Percentiles rank a stretch among this genome's conserved stretches.
Evolutionary conservation across 30 jellyfish, hydroid and myxozoan species (phyloP).

Genomic region (Cassiopea andromeda): DNA sequence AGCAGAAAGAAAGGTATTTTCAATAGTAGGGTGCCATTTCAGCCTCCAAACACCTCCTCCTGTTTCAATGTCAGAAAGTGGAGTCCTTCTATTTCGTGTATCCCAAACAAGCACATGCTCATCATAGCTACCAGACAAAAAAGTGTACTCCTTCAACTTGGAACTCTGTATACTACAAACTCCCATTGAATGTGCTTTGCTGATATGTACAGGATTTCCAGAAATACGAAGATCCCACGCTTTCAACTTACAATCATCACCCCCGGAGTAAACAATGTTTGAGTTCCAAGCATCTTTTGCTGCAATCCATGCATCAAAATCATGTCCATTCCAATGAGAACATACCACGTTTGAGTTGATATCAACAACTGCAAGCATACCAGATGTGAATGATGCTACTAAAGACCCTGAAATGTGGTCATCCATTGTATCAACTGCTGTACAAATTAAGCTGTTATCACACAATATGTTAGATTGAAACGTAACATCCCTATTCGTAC

Average conservation of each 20-base stretch:
- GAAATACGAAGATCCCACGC: conserved; percentile 81
- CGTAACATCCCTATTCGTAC: not conserved
- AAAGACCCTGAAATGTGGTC: conserved; percentile 2
- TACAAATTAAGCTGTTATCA: conserved; percentile 54
- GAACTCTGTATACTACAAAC: conserved; percentile 85
- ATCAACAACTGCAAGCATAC: conserved; percentile 61
- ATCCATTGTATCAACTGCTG: conserved; percentile 66
- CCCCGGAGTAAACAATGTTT: conserved; percentile 74
- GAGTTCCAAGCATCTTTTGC: conserved; percentile 63
- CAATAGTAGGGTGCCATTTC: conserved; percentile 85
- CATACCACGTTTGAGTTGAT: not conserved
- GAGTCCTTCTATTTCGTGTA: conserved; percentile 67
- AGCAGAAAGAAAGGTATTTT: conserved; percentile 70
- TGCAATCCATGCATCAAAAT: conserved; percentile 91
- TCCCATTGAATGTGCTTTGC: conserved; percentile 85
- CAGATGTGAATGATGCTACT: conserved; percentile 72
- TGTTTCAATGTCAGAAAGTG: conserved; percentile 54
- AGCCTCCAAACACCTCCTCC: conserved; percentile 99
- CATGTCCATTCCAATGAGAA: conserved; percentile 80
- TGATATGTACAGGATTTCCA: conserved; percentile 41
- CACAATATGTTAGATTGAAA: not conserved
- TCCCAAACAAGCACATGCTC: conserved; percentile 81
- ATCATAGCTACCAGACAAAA: conserved; percentile 89
- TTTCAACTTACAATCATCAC: conserved; percentile 82
- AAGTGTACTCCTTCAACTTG: conserved; percentile 27